Evolutionary conservation across 2,113 vertebrate genomes (phyloP), one percentile per base, ranked within the genome.

Genomic region (Neolamprologus kungweensis): DNA sequence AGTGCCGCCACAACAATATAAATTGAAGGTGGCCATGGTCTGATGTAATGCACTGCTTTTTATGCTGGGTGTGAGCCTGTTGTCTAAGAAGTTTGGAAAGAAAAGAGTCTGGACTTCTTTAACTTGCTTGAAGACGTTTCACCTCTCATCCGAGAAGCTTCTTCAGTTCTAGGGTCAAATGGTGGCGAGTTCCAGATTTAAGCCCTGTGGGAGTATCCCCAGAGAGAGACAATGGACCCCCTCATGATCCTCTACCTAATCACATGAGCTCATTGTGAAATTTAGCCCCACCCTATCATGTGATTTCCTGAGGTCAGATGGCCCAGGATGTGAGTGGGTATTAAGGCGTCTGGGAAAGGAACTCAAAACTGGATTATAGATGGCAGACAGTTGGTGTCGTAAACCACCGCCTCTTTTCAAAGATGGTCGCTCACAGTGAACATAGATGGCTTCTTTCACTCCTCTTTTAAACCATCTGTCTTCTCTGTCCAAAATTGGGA

Each of bases 341-440:
- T 19, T 51, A 51, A 51, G 47, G 47, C 7, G 3, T 16, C 42
- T 45, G 45, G 47, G 47, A 8, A 50, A 7, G 47, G 47, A 50
- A 8, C 47, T 50, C 16, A 50, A 19, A 50, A 50, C 47, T 50
- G 16, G 47, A 50, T 50, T 50, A 50, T 50, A 50, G 47, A 50
- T 50, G 47, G 7, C 47, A 50, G 16, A 50, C 1, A 50, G 47
- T 50, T 50, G 47, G 17, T 50, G 17, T 50, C 4, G 7, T 50
- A 50, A 19, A 50, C 47, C 47, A 19, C 16, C 47, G 0, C 16
- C 16, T 50, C 47, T 50, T 0, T 50, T 50, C 7, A 19, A 9
- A 50, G 47, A 50, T 50, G 17, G 47, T 50, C 17, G 0, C 17
- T 50, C 47, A 19, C 47, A 9, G 47, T 50, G 47, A 0, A 50